Percentiles rank a stretch among this genome's conserved stretches.
Conservation (phyloP, 2,113 vertebrate genomes). For the Natator depressus region DNA sequence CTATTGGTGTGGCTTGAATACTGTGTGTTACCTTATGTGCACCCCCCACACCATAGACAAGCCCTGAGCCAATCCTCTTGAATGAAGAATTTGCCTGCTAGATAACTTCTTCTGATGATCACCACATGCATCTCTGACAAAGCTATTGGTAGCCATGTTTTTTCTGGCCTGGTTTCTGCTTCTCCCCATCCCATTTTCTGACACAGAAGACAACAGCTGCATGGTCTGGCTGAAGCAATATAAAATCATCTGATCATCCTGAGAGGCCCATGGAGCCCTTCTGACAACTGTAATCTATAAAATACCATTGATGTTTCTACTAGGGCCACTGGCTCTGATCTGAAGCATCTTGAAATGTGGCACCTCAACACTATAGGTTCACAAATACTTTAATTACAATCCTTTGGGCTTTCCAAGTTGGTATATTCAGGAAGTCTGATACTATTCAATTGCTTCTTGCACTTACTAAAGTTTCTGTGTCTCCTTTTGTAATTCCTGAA, state of each 20-base stretch:
- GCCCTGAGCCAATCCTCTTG: background rate
- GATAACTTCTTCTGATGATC: background rate
- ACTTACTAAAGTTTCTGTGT: conserved; percentile 17
- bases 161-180: background rate
- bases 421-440: background rate
- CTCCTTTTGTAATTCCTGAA: background rate
- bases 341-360: fast-evolving
- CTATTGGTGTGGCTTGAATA: too few species aligned
- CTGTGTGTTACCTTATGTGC: too few species aligned
- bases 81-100: background rate
- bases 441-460: background rate
- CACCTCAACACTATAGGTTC: background rate
- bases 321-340: background rate
- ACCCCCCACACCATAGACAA: background rate
- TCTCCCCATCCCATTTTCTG: background rate
- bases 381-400: background rate
- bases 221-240: background rate
- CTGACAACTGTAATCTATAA: background rate
- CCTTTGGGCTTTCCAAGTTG: background rate
- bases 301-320: background rate
- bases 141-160: background rate
- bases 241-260: background rate
- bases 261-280: background rate
- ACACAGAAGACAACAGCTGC: conserved; percentile 1
- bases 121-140: background rate